phyloP scores from a whole-genome alignment of 30 jellyfish, hydroid and myxozoan species.

The Aurelia sp. region DNA sequence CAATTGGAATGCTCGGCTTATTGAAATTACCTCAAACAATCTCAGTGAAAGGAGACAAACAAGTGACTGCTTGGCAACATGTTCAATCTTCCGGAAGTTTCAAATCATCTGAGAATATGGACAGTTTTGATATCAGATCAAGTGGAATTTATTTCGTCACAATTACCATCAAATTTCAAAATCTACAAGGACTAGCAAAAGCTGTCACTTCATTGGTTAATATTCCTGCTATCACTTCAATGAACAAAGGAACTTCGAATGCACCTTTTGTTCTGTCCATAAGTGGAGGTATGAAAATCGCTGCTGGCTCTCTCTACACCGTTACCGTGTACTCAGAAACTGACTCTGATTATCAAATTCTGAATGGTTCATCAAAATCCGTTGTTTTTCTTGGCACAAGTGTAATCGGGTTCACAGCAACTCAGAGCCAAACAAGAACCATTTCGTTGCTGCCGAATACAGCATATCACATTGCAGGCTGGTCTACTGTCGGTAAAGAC shows the following conservation, averaged over 20 bases:
- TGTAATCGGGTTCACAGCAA: constrained; percentile 84
- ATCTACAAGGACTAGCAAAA: constrained; percentile 64
- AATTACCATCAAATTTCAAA: constrained; percentile 52
- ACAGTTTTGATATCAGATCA: constrained; percentile 30
- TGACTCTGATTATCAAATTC: constrained; percentile 59
- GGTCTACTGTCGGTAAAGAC: constrained; percentile 82
- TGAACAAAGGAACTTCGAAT: constrained; percentile 9
- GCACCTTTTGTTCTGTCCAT: constrained; percentile 59
- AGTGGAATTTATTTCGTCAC: constrained; percentile 81
- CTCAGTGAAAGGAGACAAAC: constrained; percentile 72
- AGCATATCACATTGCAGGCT: constrained; percentile 51
- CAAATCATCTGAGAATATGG: constrained; percentile 51
- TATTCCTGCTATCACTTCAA: constrained; percentile 67
- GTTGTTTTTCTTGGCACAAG: constrained; percentile 63
- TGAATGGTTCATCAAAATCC: constrained; percentile 71
- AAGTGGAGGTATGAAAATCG: constrained; percentile 76
- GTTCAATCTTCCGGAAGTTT: constrained; percentile 64
- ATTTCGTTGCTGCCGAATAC: neutral
- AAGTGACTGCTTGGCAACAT: constrained; percentile 70
- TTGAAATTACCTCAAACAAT: constrained; percentile 13
- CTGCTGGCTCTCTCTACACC: constrained; percentile 66
- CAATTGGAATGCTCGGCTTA: constrained; percentile 73
- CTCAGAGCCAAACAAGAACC: constrained; percentile 36
- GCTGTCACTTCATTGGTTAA: constrained; percentile 69
- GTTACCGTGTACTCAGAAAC: constrained; percentile 75